A percentile compares a stretch with the other conserved stretches of the same genome.
Evolutionary conservation across 2,888 invertebrate genomes (phyloP).

Genomic region (Tetanocera ferruginea): DNA sequence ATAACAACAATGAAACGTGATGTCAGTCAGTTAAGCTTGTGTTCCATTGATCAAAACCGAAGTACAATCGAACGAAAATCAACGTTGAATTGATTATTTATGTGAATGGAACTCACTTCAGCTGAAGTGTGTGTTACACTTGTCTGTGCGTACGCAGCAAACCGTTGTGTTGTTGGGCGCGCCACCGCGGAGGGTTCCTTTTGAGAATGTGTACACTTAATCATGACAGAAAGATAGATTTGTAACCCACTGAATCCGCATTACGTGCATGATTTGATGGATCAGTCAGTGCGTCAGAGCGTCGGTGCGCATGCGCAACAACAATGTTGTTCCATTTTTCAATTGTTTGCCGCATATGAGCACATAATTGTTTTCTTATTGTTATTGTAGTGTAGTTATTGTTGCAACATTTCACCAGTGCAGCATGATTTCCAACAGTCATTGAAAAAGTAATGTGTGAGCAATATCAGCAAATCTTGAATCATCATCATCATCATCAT

Average conservation of each 20-base stretch:
- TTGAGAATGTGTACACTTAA: background rate
- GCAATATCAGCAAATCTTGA: background rate
- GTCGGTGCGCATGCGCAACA: background rate
- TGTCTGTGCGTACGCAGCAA: background rate
- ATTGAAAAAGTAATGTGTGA: background rate
- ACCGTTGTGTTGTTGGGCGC: background rate
- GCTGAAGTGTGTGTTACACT: background rate
- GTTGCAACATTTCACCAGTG: background rate
- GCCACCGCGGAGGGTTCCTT: too few relatives aligned
- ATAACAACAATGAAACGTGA: too few relatives aligned
- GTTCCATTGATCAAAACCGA: background rate
- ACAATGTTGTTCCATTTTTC: background rate
- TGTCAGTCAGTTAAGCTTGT: too few relatives aligned
- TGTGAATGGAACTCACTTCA: background rate
- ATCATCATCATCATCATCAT: background rate
- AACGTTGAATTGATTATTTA: background rate
- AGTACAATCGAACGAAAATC: background rate
- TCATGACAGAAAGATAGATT: background rate
- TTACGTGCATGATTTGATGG: background rate
- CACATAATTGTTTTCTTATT: background rate
- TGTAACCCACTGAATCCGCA: slow-evolving; percentile 18
- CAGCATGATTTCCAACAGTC: background rate
- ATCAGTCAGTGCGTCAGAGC: background rate
- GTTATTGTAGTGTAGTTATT: slow-evolving; percentile 7
- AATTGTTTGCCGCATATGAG: background rate